Evolutionary conservation across 2,888 invertebrate genomes (phyloP).

Genomic region (Acanthacorydalis orientalis): DNA sequence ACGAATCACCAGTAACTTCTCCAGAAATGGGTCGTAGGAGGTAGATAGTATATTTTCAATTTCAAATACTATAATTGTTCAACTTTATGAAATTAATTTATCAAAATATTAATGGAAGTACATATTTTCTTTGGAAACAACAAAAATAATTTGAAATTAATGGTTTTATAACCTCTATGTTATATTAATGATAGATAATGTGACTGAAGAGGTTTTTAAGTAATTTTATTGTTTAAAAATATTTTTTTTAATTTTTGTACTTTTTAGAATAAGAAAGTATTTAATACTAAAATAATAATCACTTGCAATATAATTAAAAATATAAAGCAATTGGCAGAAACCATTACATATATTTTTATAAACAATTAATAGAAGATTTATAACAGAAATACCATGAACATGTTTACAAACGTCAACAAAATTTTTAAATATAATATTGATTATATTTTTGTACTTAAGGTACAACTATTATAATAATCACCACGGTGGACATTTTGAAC

Average conservation of each 20-base stretch:
- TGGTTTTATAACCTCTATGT: no score
- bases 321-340: no score
- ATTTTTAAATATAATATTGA: not conserved
- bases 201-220: no score
- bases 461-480: slow-evolving; percentile 40
- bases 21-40: slow-evolving; percentile 77
- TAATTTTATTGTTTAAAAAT: no score
- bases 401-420: not conserved
- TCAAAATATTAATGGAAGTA: not conserved
- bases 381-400: no score
- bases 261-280: no score
- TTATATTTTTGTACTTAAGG: not conserved
- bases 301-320: no score
- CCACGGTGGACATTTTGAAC: slow-evolving; percentile 25
- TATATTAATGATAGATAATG: no score
- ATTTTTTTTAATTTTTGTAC: not conserved
- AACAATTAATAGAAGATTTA: no score
- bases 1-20: slow-evolving; percentile 77
- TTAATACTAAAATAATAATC: no score
- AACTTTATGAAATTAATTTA: not conserved
- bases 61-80: not conserved
- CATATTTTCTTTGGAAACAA: not conserved
- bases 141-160: no score
- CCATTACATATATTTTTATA: no score
- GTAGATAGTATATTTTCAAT: slow-evolving; percentile 32